Evolutionary conservation across 2,797 vertebrate genomes (phyloP), one percentile per base, ranked within the genome.

Genomic region (Chelon labrosus): DNA sequence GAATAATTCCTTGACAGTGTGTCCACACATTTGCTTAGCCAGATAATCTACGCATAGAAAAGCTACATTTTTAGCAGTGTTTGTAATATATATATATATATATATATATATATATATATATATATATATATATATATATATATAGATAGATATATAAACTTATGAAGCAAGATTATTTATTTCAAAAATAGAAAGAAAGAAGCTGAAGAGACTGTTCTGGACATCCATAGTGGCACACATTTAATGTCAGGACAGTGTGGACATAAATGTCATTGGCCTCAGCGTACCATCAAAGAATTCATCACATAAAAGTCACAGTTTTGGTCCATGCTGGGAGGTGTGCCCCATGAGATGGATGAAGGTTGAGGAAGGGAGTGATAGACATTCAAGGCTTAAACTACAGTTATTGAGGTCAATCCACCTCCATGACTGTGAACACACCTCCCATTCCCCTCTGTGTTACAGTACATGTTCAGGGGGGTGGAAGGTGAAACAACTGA

Each of bases 351-450:
- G 50, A 56, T 1, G 25, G 70, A 69, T 63, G 54, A 64, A 6
- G 9, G 19, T 54, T 49, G 41, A 51, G 56, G 52, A 65, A 39
- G 25, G 27, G n/a, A 51, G 55, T 19, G 35, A 46, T 65, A 39
- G 38, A 41, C 44, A 56, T 73, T 59, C 65, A 54, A 69, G 70
- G 58, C 65, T 86, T 74, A 77, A 25, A 49, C 38, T 47, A 10
- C 35, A 78, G 73, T 57, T 85, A 90, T 86, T 75, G 62, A 85
- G 89, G 85, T 92, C 79, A 90, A 73, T 82, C 81, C 80, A 84
- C 78, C 67, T 82, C 62, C 70, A 8, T 72, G 68, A 79, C 64
- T 71, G 79, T 67, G 44, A 87, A 75, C 75, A 83, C 81, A 73
- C 74, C 67, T 81, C 69, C 27, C 7, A 54, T 70, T 76, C 73